Percentiles rank a stretch among this genome's conserved stretches.
These are phyloP conservation scores for Acleris cristana DNA, from an alignment of 2,888 invertebrate species.

Conservation along the genomic window DNA sequence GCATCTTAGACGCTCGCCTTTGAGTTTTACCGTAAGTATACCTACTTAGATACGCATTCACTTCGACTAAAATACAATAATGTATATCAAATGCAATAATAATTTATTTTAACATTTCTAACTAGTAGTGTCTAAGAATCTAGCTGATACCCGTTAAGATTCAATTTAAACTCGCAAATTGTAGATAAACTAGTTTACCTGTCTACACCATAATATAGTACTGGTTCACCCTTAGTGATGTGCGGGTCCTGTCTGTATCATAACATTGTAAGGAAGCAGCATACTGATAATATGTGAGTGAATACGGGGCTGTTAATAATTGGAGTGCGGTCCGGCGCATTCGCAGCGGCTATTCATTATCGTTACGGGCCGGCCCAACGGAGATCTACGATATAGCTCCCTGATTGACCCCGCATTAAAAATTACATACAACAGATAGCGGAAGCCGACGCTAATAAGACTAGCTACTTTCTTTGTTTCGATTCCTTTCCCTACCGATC, in stretches of 20 bases:
- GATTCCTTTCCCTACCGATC: conserved; percentile 69
- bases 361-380: conserved; percentile 76
- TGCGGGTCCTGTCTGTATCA: not conserved
- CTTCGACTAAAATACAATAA: not conserved
- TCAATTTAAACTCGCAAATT: no score
- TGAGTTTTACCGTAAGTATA: not conserved
- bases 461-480: conserved; percentile 68
- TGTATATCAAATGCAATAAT: not conserved
- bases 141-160: not conserved
- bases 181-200: not conserved
- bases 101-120: not conserved
- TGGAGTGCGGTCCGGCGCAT: conserved; percentile 82
- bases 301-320: conserved; percentile 81
- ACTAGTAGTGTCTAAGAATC: not conserved
- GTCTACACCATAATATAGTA: no score
- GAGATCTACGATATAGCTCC: conserved; percentile 81
- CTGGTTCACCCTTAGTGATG: no score
- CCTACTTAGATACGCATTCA: no score
- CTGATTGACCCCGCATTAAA: conserved; percentile 84
- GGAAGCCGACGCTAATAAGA: conserved; percentile 67
- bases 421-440: conserved; percentile 78
- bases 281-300: conserved; percentile 36
- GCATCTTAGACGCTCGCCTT: conserved; percentile 34
- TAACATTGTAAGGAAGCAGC: not conserved
- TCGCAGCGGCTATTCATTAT: conserved; percentile 80